Percentiles rank a stretch among this genome's conserved stretches.
Evolutionary conservation across 2,113 vertebrate species (phyloP).

Genomic region (Pomatostomus ruficeps): DNA sequence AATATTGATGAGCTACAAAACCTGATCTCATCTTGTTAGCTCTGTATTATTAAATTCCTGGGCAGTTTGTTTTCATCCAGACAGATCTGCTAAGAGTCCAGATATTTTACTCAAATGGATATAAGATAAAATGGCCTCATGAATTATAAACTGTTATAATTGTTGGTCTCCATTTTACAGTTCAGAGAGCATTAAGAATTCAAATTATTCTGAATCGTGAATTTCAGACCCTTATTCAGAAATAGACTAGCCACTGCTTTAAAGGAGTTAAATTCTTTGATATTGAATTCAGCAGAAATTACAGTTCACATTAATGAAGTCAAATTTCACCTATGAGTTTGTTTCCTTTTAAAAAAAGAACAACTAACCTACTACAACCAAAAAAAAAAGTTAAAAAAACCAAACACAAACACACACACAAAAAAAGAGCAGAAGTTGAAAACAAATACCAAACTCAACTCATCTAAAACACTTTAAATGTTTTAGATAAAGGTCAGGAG

Average conservation of each 20-base stretch:
- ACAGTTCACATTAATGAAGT: not conserved
- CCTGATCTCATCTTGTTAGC: not conserved
- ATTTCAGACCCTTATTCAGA: not conserved
- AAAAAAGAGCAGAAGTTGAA: not conserved
- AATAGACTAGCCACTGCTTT: not conserved
- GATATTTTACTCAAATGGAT: not conserved
- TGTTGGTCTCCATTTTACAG: not conserved
- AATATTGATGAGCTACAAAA: not conserved
- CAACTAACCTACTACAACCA: not conserved
- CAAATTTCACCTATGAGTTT: not conserved
- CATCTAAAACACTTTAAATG: not conserved
- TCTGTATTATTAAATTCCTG: not conserved
- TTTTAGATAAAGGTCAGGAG: not conserved
- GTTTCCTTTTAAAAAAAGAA: not conserved
- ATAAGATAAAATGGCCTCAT: not conserved
- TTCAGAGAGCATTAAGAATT: not conserved
- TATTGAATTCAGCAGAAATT: not conserved
- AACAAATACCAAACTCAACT: not conserved
- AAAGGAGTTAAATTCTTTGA: not conserved
- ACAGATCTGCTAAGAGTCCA: not conserved
- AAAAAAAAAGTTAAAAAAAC: not conserved
- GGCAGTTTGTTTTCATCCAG: not conserved
- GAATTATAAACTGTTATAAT: not conserved
- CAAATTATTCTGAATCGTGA: not conserved
- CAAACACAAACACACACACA: no score